Percentiles rank a stretch among this genome's conserved stretches.
phyloP scores from a whole-genome alignment of 1,140 invertebrate genomes.

The Coboldia fuscipes region DNA sequence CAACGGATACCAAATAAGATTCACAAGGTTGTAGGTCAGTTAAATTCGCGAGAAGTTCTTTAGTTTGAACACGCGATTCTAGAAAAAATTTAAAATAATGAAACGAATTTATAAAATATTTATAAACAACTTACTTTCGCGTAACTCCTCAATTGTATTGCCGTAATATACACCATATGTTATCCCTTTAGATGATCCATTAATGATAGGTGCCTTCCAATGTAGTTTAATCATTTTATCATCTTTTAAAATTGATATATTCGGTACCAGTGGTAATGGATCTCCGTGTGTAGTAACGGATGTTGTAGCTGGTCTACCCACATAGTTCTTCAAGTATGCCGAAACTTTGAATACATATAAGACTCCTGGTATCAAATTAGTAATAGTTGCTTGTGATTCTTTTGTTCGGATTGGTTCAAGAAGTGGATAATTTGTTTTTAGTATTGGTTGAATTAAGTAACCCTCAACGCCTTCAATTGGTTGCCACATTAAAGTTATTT shows the following conservation, averaged over 20 bases:
- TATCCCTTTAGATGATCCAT: slow-evolving; percentile 24
- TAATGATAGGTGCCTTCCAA: slow-evolving; percentile 35
- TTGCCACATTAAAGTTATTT: slow-evolving; percentile 35
- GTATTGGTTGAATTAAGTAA: slow-evolving; percentile 29
- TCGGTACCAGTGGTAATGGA: slow-evolving; percentile 27
- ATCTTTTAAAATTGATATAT: slow-evolving; percentile 28
- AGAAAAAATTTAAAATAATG: slow-evolving; percentile 8
- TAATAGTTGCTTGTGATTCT: slow-evolving; percentile 25
- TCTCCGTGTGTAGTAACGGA: slow-evolving; percentile 28
- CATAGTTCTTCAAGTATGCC: slow-evolving; percentile 32
- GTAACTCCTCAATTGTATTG: slow-evolving; percentile 22
- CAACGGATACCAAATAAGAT: slow-evolving; percentile 48
- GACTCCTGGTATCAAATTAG: slow-evolving; percentile 28
- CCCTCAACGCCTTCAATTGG: slow-evolving; percentile 31
- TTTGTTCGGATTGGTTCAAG: slow-evolving; percentile 16
- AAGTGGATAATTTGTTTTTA: slow-evolving; percentile 26
- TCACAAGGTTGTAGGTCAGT: slow-evolving; percentile 45
- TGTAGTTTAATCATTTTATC: slow-evolving; percentile 36
- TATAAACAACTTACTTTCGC: slow-evolving; percentile 20
- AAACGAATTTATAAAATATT: slow-evolving; percentile 3
- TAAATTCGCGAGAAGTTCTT: slow-evolving; percentile 30
- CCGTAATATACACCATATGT: slow-evolving; percentile 43
- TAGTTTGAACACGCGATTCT: slow-evolving; percentile 31
- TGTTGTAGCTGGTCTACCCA: slow-evolving; percentile 29
- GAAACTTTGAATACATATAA: slow-evolving; percentile 31